Base-by-base conservation (phyloP, 1,140 invertebrate species). In the Musca vetustissima region DNA sequence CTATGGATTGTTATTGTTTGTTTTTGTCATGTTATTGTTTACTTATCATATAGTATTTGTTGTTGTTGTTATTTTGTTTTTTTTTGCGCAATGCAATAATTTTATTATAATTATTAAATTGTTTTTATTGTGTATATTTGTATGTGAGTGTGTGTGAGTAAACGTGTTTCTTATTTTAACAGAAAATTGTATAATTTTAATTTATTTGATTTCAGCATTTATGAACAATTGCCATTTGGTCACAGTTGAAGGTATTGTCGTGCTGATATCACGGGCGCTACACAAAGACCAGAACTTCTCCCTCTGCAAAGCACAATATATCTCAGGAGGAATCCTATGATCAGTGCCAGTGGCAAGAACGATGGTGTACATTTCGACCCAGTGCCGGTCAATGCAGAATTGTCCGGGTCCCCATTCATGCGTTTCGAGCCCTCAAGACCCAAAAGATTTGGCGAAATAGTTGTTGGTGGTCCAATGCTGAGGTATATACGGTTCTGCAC, bases 321-420 rank as follows among this genome's bases (percentile, higher is more conserved):
- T 11, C 36, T 43, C 36, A 13, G 6, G 13, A 43, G 3, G 17
- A 61, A 61, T 13, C 57, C 17, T 9, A 59, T 8, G 36, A 36
- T 36, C n/a, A 36, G n/a, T 19, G 57, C 28, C 32, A 61, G 6
- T 13, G 28, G 57, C 17, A 61, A 19, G 11, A 61, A 21, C 75
- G 75, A 73, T 76, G 71, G 57, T 28, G 24, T 15, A 7, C 13
- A 11, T 43, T 43, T 43, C 11, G 36, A 19, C 22, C 22, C 76
- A 36, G 76, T 72, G 19, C 80, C 80, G 19, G 80, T 82, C 1
- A 82, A 72, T 14, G 81, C 76, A 25, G 81, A 83, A 50, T 83
- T 83, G 64, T 83, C 81, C 21, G 81, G 81, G 74, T 83, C 80
- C 19, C 80, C 80, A 67, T 80, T 81, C 47, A 72, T 75, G 64